Evolutionary conservation across 2,797 vertebrate genomes (phyloP), one percentile per base, ranked within the genome.

Genomic region (Miichthys miiuy): DNA sequence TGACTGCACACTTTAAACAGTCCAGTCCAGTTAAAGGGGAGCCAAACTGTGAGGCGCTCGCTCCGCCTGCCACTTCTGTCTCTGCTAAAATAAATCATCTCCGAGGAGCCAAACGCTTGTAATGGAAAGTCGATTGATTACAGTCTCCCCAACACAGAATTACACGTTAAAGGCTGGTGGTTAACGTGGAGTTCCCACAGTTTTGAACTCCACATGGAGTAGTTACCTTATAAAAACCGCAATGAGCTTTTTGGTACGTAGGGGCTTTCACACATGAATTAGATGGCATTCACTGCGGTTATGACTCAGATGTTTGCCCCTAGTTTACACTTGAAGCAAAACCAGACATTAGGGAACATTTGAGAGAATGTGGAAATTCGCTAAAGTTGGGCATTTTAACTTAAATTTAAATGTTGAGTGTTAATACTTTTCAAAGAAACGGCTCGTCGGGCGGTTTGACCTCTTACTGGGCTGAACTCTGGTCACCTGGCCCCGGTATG

Each of bases 41-140:
- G 89, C 79, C 86, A 89, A 78, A n/a, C 86, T 62, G 87, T 73
- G 86, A 84, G 78, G 79, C 44, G 60, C 69, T 67, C 68, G 55
- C 80, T 77, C 16, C 7, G 66, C 72, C 82, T 88, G 79, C 85
- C 80, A 80, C 83, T 85, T 62, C 69, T 77, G 81, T 55, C 89
- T 84, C 82, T 68, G 80, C 77, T 20, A 20, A 89, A 90, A 86
- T 92, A 90, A 91, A 93, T 91, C 87, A 91, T 64, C 71, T 54
- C 64, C 1, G 14, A 71, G 81, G 70, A 90, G 88, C 85, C 85
- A 73, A 38, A 72, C 23, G 79, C 80, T 81, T 74, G 89, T 86
- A 88, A 93, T 92, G 92, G 91, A 93, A 93, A 93, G 85, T 87
- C 67, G 79, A 88, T 87, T 90, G 92, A 93, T 93, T 91, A 81